Evolutionary conservation across 2,113 vertebrate species (phyloP), one percentile per base, ranked within the genome.

Genomic region (Otocyon megalotis): DNA sequence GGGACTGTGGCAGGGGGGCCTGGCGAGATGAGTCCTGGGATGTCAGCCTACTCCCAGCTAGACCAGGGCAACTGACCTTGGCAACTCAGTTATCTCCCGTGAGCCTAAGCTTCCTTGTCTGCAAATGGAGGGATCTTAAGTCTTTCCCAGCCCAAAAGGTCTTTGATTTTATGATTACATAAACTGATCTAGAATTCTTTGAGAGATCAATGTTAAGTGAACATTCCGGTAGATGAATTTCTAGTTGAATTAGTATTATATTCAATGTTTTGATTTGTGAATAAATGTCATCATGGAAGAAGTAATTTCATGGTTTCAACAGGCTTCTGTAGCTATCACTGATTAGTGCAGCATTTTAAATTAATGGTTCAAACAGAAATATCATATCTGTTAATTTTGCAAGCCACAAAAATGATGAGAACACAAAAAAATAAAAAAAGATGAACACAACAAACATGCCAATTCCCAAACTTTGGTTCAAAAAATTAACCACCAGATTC

Each of bases 321-420:
- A 35, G 72, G 48, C 60, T 15, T 56, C n/a, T 50, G 58, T 53
- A 90, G 37, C 71, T 90, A 32, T 37, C 69, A 14, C 79, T 83
- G 87, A 92, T 80, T 72, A 93, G 67, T 50, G 15, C 60, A 91
- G 37, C 87, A 60, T 89, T 96, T 92, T 94, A 54, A 86, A 93
- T 91, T 54, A 97, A 67, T 91, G 82, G 71, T 20, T 96, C 58
- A 91, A n/a, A 91, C 60, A 22, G 35, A 95, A 97, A 94, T 69
- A 81, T 13, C 37, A 30, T 50, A 5, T 77, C 65, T 82, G 3
- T 93, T 89, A 76, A 69, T 90, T 94, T 94, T 69, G 56, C 22
- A 79, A 1, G 67, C 76, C 35, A 53, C 26, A 63, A 43, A 93
- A 43, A 43, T 7, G 43, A 43, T 43, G 43, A 43, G 43, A 43